Evolutionary conservation across 1,140 invertebrate genomes (phyloP).

Genomic region (Sitobion miscanthi): DNA sequence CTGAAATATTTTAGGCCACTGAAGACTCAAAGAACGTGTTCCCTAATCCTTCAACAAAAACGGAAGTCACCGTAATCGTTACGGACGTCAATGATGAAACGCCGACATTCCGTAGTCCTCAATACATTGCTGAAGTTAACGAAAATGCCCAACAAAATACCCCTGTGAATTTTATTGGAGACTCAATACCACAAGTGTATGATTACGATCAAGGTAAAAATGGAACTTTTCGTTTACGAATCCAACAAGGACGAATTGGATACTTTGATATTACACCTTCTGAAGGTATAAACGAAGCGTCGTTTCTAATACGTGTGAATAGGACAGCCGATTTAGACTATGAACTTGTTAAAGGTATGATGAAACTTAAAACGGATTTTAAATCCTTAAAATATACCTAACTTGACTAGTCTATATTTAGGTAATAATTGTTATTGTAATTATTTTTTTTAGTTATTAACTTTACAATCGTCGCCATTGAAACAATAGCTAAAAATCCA

Average conservation of each 20-base stretch:
- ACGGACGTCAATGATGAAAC: conserved; percentile 95
- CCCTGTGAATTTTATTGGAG: conserved; percentile 83
- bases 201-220: conserved; percentile 94
- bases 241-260: conserved; percentile 80
- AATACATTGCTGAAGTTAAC: conserved; percentile 86
- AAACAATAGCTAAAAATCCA: conserved; percentile 75
- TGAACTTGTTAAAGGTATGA: conserved; percentile 72
- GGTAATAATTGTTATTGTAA: too few relatives aligned
- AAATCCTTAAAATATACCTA: background rate
- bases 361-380: background rate
- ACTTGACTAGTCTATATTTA: background rate
- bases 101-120: conserved; percentile 78
- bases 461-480: conserved; percentile 84
- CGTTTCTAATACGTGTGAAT: conserved; percentile 88
- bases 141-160: conserved; percentile 92
- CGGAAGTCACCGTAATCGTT: conserved; percentile 90
- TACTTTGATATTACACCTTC: conserved; percentile 90
- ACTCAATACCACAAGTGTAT: conserved; percentile 83
- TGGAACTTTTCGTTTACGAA: conserved; percentile 84
- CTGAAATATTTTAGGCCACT: conserved; percentile 68
- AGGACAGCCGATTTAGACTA: conserved; percentile 84
- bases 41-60: conserved; percentile 78
- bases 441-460: conserved; percentile 72
- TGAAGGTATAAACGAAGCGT: conserved; percentile 88
- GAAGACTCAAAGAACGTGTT: conserved; percentile 69